phyloP scores from a whole-genome alignment of 2,888 invertebrate genomes.

The Caenorhabditis zanzibari region DNA sequence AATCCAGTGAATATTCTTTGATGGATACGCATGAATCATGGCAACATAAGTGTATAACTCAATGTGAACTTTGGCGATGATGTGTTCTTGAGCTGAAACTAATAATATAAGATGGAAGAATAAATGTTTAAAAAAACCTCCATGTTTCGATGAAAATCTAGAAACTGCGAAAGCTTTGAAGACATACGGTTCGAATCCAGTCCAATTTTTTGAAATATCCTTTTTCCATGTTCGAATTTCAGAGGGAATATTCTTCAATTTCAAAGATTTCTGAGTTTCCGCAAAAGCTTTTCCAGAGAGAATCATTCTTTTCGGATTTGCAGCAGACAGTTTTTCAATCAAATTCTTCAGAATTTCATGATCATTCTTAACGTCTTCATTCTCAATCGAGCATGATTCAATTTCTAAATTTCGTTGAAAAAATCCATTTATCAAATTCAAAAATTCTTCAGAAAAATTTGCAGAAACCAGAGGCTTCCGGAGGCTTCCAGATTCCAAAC shows the following conservation, averaged over 20 bases:
- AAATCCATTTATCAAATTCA: neutral
- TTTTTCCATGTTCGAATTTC: constrained; percentile 22
- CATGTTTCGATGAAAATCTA: neutral
- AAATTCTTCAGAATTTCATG: neutral
- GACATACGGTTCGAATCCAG: neutral
- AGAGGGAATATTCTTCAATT: neutral
- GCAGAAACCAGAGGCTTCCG: neutral
- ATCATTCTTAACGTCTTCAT: neutral
- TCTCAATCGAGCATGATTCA: neutral
- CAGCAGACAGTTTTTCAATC: neutral
- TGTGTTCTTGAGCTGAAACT: constrained; percentile 21
- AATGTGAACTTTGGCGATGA: neutral
- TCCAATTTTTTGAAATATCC: constrained; percentile 1
- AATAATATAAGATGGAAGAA: neutral
- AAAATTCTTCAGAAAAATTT: neutral
- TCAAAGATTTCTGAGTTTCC: neutral
- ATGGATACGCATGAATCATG: neutral
- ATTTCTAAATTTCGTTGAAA: constrained; percentile 14
- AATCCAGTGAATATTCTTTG: neutral
- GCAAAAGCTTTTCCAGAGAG: neutral
- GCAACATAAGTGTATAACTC: neutral
- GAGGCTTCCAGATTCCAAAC: neutral
- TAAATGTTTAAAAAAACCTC: no score
- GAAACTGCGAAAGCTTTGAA: constrained; percentile 5
- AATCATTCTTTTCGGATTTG: neutral